Evolutionary conservation across 2,113 vertebrate genomes (phyloP).

Genomic region (human (Homo sapiens)): DNA sequence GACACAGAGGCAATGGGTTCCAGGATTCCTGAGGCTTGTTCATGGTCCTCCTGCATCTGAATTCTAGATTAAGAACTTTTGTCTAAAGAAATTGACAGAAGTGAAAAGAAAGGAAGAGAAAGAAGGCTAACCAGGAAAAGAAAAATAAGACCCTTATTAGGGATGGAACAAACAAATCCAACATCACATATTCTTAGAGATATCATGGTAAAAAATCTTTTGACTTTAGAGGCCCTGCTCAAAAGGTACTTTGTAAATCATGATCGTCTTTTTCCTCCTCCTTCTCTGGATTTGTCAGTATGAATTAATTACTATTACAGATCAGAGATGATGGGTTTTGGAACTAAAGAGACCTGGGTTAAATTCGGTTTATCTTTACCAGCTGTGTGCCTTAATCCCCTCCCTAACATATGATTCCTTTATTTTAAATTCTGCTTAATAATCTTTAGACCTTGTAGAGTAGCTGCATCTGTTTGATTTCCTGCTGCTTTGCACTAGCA

Average conservation of each 20-base stretch:
- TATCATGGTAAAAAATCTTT: background rate
- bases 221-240: background rate
- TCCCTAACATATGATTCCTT: background rate
- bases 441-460: background rate
- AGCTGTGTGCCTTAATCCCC: background rate
- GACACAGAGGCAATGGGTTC: background rate
- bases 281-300: background rate
- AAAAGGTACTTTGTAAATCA: background rate
- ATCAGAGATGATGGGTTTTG: background rate
- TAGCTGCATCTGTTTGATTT: background rate
- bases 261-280: background rate
- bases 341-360: background rate
- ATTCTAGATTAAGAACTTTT: background rate
- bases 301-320: background rate
- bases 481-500: background rate
- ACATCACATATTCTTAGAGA: background rate
- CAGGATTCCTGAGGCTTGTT: background rate
- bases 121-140: background rate
- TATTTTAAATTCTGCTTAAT: background rate
- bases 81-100: background rate
- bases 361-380: background rate
- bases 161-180: background rate
- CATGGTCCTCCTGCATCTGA: background rate
- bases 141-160: background rate
- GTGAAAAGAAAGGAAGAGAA: background rate